A percentile compares a stretch with the other conserved stretches of the same genome.
These are phyloP conservation scores for Folsomia candida DNA, from an alignment of 2,888 invertebrate genomes.

Conservation along the genomic window DNA sequence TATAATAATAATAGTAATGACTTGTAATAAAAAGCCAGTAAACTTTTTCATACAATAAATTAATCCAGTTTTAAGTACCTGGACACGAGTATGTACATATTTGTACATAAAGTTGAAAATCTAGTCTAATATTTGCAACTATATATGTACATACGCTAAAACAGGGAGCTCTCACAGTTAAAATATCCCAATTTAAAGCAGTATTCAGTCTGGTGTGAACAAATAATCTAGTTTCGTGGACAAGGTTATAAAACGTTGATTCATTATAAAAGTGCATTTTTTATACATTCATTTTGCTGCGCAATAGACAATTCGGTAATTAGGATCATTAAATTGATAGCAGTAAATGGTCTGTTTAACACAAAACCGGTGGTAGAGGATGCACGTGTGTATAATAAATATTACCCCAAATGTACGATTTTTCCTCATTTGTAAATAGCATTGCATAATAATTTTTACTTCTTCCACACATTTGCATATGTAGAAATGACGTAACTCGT, in stretches of 20 bases:
- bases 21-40: neutral
- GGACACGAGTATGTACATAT: neutral
- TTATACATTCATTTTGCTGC: neutral
- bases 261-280: neutral
- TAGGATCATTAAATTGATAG: neutral
- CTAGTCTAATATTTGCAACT: no score
- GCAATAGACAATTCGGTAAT: neutral
- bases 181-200: no score
- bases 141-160: no score
- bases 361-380: neutral
- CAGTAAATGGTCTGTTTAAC: neutral
- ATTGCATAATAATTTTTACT: no score
- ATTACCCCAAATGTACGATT: no score
- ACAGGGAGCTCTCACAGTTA: no score
- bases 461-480: no score
- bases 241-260: neutral
- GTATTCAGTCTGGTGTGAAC: no score
- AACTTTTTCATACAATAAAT: neutral
- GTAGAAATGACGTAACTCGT: no score
- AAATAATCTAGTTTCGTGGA: neutral
- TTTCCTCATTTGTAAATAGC: no score
- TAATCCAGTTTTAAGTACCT: neutral
- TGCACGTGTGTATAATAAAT: no score
- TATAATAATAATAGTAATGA: neutral
- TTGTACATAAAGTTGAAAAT: no score